Conservation (phyloP, 2,888 invertebrate species). For the Callyntrura guangdongensis region DNA sequence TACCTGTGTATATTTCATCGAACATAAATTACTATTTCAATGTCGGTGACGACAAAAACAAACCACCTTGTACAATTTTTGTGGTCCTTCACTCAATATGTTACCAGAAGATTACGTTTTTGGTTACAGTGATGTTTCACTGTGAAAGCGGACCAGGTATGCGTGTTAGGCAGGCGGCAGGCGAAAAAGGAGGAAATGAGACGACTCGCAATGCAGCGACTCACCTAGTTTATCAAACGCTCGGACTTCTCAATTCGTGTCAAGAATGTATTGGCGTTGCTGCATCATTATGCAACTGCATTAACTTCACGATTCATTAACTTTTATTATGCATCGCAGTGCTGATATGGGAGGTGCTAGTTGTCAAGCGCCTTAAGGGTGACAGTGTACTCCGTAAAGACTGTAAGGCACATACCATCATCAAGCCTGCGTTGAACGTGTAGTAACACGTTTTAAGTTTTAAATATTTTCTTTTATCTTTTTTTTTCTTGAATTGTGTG, state of each 20-base stretch:
- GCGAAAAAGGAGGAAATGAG: conserved; percentile 17
- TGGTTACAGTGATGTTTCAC: background rate
- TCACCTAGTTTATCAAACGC: conserved; percentile 5
- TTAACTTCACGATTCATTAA: conserved; percentile 16
- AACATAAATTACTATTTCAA: background rate
- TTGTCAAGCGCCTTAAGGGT: conserved; percentile 70
- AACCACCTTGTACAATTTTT: background rate
- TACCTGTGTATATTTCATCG: background rate
- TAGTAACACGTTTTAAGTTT: background rate
- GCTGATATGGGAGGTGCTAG: conserved; percentile 70
- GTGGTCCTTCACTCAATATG: background rate
- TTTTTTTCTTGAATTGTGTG: background rate
- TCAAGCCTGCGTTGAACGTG: background rate
- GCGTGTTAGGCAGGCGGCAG: background rate
- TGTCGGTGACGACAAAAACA: background rate
- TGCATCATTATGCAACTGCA: conserved; percentile 62
- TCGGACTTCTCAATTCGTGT: too few species aligned
- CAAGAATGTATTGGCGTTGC: background rate
- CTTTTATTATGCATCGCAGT: conserved; percentile 22
- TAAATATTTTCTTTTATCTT: background rate
- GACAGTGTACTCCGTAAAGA: background rate
- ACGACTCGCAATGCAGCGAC: background rate
- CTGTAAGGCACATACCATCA: too few species aligned
- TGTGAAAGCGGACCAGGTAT: conserved; percentile 12
- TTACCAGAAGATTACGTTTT: background rate